phyloP scores from a whole-genome alignment of 2,113 vertebrate species.

The Alosa alosa region DNA sequence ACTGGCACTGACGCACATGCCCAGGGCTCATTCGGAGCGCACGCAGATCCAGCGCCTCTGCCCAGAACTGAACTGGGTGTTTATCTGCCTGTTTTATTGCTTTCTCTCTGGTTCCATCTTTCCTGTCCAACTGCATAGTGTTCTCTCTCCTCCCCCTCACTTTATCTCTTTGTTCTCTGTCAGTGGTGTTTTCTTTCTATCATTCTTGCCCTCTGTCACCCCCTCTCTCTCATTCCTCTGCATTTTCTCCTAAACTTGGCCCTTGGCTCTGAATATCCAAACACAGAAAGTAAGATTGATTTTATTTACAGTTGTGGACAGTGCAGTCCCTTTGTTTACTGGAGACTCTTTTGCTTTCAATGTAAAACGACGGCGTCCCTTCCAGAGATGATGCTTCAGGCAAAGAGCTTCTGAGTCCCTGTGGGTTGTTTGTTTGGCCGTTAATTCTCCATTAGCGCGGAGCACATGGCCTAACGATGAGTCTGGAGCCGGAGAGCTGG shows the following conservation, averaged over 20 bases:
- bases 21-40: neutral
- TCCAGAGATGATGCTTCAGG: neutral
- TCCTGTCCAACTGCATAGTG: neutral
- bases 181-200: neutral
- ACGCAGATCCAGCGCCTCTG: neutral
- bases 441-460: conserved; percentile 66
- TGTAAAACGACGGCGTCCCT: neutral
- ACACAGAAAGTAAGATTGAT: neutral
- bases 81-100: neutral
- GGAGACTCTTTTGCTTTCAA: neutral
- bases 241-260: neutral
- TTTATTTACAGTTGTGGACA: neutral
- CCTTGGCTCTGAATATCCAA: neutral
- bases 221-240: neutral
- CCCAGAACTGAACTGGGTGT: neutral
- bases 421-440: conserved; percentile 58
- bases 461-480: conserved; percentile 45
- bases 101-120: neutral
- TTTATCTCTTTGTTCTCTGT: neutral
- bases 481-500: conserved; percentile 27
- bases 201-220: neutral
- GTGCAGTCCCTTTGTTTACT: neutral
- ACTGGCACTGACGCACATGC: neutral
- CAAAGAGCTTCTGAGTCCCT: conserved; percentile 11
- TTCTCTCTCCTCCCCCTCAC: neutral